Evolutionary conservation across 2,888 invertebrate species (phyloP).

Genomic region (Lochmaea capreae): DNA sequence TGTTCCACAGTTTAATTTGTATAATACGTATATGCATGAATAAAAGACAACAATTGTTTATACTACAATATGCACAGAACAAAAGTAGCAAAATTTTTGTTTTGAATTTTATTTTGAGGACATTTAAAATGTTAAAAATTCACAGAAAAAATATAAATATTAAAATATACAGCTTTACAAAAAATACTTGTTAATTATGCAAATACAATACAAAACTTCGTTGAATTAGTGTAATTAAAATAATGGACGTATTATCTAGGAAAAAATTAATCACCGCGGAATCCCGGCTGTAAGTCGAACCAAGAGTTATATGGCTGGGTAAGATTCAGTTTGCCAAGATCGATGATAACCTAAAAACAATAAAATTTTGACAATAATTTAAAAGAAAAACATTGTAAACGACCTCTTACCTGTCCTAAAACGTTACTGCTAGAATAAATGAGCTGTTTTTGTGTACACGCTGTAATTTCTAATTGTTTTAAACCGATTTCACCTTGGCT

Average conservation of each 20-base stretch:
- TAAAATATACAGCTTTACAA: too few species aligned
- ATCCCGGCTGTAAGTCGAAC: constrained; percentile 72
- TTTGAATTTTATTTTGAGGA: too few species aligned
- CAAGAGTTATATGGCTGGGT: constrained; percentile 80
- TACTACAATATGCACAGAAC: too few species aligned
- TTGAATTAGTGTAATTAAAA: background rate
- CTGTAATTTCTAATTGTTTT: constrained; percentile 84
- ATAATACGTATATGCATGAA: too few species aligned
- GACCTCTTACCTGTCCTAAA: constrained; percentile 77
- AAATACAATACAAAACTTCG: too few species aligned
- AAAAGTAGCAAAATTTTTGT: too few species aligned
- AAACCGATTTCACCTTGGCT: constrained; percentile 83
- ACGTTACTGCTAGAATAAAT: constrained; percentile 83
- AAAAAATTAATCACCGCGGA: constrained; percentile 25
- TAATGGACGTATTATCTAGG: constrained; percentile 64
- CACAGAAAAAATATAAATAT: too few species aligned
- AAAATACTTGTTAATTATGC: too few species aligned
- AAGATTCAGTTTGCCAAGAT: constrained; percentile 76
- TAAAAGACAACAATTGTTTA: too few species aligned
- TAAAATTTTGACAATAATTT: constrained; percentile 3
- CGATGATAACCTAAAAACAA: constrained; percentile 73
- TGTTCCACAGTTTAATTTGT: too few species aligned
- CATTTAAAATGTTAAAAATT: too few species aligned
- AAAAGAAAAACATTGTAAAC: background rate
- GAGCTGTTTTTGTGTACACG: constrained; percentile 89